A percentile compares a stretch with the other conserved stretches of the same genome.
Evolutionary conservation across 1,140 invertebrate genomes (phyloP).

Genomic region (Zelostemma sp.): DNA sequence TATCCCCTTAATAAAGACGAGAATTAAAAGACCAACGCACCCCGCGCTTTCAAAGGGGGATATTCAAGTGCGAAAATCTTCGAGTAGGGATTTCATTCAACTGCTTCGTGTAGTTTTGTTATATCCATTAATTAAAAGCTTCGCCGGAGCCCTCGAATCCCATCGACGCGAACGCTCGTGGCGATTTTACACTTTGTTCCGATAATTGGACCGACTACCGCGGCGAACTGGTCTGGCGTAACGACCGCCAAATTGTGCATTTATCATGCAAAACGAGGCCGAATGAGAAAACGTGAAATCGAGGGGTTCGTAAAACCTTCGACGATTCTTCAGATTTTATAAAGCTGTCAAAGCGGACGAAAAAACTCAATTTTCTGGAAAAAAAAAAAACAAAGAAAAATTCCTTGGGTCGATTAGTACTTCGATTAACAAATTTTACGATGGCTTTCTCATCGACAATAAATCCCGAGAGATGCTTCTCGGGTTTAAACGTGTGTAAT

Average conservation of each 20-base stretch:
- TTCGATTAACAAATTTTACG: not conserved
- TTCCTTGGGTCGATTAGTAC: not conserved
- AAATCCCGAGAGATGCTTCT: not conserved
- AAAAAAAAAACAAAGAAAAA: no score
- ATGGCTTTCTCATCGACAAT: not conserved
- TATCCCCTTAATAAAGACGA: conserved; percentile 15
- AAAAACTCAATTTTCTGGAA: no score
- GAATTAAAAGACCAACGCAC: conserved; percentile 24
- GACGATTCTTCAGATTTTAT: not conserved
- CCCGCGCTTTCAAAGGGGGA: conserved; percentile 1
- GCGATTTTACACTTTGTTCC: conserved; percentile 25
- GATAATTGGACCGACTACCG: conserved; percentile 30
- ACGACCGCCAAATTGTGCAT: conserved; percentile 40
- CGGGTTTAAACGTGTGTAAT: conserved; percentile 14
- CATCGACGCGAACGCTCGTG: conserved; percentile 7
- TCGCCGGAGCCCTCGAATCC: not conserved
- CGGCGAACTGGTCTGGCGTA: conserved; percentile 28
- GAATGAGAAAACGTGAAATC: conserved; percentile 42
- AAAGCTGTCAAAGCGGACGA: no score
- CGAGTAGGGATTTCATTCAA: no score
- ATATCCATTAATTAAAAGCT: not conserved
- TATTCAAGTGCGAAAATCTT: conserved; percentile 1
- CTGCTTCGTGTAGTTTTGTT: no score
- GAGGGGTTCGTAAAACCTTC: conserved; percentile 25
- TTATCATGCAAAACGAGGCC: conserved; percentile 44